A percentile compares a stretch with the other conserved stretches of the same genome.
These are phyloP conservation scores for Scaptomyza flava DNA, from an alignment of 2,888 invertebrate species.

Conservation along the genomic window DNA sequence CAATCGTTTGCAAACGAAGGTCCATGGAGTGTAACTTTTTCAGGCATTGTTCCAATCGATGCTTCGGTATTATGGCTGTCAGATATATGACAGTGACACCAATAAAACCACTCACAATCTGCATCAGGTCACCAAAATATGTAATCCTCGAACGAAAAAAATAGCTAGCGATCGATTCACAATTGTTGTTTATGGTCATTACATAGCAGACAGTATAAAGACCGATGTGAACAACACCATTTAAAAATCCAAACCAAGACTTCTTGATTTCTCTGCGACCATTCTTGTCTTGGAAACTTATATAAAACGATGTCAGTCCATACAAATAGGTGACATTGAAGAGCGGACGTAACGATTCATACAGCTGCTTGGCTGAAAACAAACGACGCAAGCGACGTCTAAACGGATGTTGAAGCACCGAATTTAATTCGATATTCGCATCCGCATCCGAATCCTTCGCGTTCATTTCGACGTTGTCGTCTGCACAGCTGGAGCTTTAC, in stretches of 20 bases:
- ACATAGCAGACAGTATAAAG: slow-evolving; percentile 76
- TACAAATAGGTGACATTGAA: slow-evolving; percentile 75
- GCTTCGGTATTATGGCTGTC: slow-evolving; percentile 77
- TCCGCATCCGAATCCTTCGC: slow-evolving; percentile 38
- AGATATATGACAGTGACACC: slow-evolving; percentile 82
- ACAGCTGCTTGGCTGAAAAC: slow-evolving; percentile 78
- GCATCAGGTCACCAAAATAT: slow-evolving; percentile 81
- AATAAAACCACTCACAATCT: slow-evolving; percentile 81
- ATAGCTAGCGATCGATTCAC: slow-evolving; percentile 83
- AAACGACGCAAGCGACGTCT: slow-evolving; percentile 58
- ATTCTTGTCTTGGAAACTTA: slow-evolving; percentile 46
- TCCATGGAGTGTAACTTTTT: slow-evolving; percentile 78
- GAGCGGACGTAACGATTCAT: slow-evolving; percentile 80
- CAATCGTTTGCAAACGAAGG: slow-evolving; percentile 71
- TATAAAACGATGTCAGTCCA: slow-evolving; percentile 82
- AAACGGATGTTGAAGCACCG: slow-evolving; percentile 39
- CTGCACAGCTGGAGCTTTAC: slow-evolving; percentile 52
- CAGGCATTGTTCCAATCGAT: slow-evolving; percentile 77
- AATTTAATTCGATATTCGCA: slow-evolving; percentile 27
- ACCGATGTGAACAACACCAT: slow-evolving; percentile 70
- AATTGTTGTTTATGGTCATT: slow-evolving; percentile 76
- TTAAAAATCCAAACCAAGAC: slow-evolving; percentile 78
- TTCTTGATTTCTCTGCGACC: slow-evolving; percentile 68
- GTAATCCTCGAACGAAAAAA: slow-evolving; percentile 82
- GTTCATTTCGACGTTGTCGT: slow-evolving; percentile 46